These are phyloP conservation scores for Dallia pectoralis DNA, from an alignment of 2,797 vertebrate species.

Conservation along the genomic window DNA sequence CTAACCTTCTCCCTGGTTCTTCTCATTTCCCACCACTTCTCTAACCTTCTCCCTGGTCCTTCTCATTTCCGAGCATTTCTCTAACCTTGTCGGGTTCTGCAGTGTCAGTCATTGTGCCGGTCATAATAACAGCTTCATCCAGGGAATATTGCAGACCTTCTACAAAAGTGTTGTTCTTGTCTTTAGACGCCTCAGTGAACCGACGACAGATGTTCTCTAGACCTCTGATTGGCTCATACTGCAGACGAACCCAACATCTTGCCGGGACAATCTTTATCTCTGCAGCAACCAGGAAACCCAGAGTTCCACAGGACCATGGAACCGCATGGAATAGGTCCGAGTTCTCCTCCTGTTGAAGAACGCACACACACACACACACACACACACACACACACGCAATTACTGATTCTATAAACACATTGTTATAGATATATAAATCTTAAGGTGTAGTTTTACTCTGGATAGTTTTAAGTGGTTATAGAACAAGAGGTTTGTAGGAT, in stretches of 20 bases:
- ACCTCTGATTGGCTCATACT: conserved; percentile 83
- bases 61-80: background rate
- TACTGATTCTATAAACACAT: background rate
- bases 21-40: background rate
- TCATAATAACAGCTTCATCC: conserved; percentile 94
- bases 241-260: conserved; percentile 86
- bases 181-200: conserved; percentile 82
- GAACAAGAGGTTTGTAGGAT: background rate
- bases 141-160: conserved; percentile 89
- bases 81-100: conserved; percentile 84
- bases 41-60: background rate
- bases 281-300: conserved; percentile 95
- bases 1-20: conserved; percentile 88
- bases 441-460: background rate
- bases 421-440: no score
- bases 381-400: background rate
- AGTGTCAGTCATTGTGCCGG: conserved; percentile 86
- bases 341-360: conserved; percentile 84
- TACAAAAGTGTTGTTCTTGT: conserved; percentile 88
- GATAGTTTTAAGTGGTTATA: background rate
- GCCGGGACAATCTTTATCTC: conserved; percentile 95
- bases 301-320: conserved; percentile 97
- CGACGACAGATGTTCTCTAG: conserved; percentile 86
- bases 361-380: conserved; percentile 4
- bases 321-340: conserved; percentile 94